Conservation (phyloP, 2,797 vertebrate genomes). For the Thunnus albacares region DNA sequence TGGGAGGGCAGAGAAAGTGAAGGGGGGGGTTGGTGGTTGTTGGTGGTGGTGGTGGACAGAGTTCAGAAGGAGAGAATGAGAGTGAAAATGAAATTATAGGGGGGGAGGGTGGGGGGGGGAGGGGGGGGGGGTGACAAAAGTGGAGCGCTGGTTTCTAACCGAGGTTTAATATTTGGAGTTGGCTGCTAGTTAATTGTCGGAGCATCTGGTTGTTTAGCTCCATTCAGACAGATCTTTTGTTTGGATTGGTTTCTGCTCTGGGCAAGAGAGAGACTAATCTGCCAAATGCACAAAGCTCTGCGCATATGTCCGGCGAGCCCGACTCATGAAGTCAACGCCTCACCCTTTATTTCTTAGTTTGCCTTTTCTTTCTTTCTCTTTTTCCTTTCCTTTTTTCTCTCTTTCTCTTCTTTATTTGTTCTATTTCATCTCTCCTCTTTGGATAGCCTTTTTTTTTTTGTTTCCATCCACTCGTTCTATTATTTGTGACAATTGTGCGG, state of each 20-base stretch:
- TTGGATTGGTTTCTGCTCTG: constrained; percentile 81
- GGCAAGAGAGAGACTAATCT: constrained; percentile 81
- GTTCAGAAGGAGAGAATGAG: constrained; percentile 40
- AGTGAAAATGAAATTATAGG: constrained; percentile 66
- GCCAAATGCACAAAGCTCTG: constrained; percentile 83
- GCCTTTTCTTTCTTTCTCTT: constrained; percentile 47
- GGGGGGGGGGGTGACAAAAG: constrained; percentile 48
- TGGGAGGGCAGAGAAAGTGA: constrained; percentile 65
- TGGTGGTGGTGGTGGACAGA: neutral
- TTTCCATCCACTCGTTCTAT: constrained; percentile 76
- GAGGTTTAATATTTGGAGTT: constrained; percentile 77
- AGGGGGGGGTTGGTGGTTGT: neutral
- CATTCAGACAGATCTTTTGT: constrained; percentile 86
- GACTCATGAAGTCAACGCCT: constrained; percentile 78
- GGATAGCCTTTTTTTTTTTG: constrained; percentile 69
- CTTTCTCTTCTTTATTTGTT: constrained; percentile 62
- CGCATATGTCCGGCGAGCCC: constrained; percentile 82
- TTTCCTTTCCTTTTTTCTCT: constrained; percentile 40
- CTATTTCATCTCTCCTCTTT: constrained; percentile 74
- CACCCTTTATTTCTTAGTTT: constrained; percentile 69
- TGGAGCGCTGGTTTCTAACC: constrained; percentile 68
- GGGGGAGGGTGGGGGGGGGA: neutral
- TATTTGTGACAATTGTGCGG: constrained; percentile 86
- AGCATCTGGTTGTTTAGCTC: constrained; percentile 85
- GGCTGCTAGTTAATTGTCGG: constrained; percentile 78